Conservation (phyloP, 2,113 vertebrate genomes). For the Tachysurus fulvidraco region DNA sequence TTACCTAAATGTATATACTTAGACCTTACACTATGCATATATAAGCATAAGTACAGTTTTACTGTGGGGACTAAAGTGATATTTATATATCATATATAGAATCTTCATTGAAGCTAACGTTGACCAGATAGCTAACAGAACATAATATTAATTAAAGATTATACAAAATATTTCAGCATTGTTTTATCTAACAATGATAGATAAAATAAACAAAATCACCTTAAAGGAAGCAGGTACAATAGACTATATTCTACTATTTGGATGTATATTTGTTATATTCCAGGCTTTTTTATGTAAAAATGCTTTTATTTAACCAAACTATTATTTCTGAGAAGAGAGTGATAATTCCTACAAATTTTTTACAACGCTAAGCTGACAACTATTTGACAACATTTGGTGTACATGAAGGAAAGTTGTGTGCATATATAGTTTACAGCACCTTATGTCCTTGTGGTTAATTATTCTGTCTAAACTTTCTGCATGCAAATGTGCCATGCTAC, state of each 20-base stretch:
- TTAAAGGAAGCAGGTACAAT: not conserved
- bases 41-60: not conserved
- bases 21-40: not conserved
- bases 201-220: not conserved
- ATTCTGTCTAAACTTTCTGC: constrained; percentile 1
- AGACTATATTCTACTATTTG: not conserved
- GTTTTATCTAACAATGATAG: not conserved
- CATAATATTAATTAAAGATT: not conserved
- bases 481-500: not conserved
- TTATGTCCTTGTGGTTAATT: constrained; percentile 10
- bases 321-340: not conserved
- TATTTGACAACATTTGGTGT: not conserved
- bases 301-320: not conserved
- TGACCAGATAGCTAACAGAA: not conserved
- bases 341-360: not conserved
- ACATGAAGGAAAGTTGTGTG: not conserved
- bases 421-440: not conserved
- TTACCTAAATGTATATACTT: not conserved
- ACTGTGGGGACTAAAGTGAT: not conserved
- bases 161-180: not conserved
- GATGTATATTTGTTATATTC: not conserved
- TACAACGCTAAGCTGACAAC: not conserved
- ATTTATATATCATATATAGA: not conserved
- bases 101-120: not conserved
- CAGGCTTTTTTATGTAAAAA: not conserved